These are phyloP conservation scores for Phortica variegata DNA, from an alignment of 1,140 invertebrate genomes.

Conservation along the genomic window DNA sequence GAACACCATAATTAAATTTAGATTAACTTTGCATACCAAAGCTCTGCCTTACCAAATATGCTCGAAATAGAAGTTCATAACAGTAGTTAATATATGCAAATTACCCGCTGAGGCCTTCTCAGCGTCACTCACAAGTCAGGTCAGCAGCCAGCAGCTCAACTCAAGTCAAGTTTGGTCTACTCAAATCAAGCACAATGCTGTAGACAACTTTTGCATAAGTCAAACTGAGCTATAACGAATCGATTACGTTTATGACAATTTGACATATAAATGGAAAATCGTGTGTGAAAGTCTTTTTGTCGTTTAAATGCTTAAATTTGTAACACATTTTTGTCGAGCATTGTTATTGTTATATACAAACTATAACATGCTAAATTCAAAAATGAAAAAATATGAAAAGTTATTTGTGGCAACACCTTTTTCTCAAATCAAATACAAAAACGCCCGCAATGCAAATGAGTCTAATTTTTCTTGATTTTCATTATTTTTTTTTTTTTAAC, in stretches of 20 bases:
- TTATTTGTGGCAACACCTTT: slow-evolving; percentile 31
- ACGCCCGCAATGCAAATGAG: no score
- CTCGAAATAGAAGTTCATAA: slow-evolving; percentile 22
- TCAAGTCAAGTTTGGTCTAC: slow-evolving; percentile 20
- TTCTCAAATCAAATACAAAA: no score
- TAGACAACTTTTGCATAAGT: slow-evolving; percentile 28
- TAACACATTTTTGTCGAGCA: slow-evolving; percentile 24
- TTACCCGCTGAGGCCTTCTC: slow-evolving; percentile 36
- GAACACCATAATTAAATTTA: slow-evolving; percentile 52
- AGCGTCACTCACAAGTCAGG: no score
- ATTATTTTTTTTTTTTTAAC: slow-evolving; percentile 36
- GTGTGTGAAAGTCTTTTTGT: no score
- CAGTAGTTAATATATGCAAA: slow-evolving; percentile 53
- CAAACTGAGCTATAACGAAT: slow-evolving; percentile 48
- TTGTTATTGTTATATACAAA: no score
- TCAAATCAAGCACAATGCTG: slow-evolving; percentile 39
- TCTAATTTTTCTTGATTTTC: slow-evolving; percentile 47
- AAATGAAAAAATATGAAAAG: slow-evolving; percentile 3
- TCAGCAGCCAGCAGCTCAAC: neutral
- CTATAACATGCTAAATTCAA: no score
- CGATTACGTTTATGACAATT: slow-evolving; percentile 29
- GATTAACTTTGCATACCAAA: slow-evolving; percentile 34
- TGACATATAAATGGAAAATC: neutral
- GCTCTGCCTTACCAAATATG: slow-evolving; percentile 6
- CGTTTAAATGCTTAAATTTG: slow-evolving; percentile 25